Evolutionary conservation across 1,140 invertebrate species (phyloP), one percentile per base, ranked within the genome.

Genomic region (Stenopsyche tienmushanensis): DNA sequence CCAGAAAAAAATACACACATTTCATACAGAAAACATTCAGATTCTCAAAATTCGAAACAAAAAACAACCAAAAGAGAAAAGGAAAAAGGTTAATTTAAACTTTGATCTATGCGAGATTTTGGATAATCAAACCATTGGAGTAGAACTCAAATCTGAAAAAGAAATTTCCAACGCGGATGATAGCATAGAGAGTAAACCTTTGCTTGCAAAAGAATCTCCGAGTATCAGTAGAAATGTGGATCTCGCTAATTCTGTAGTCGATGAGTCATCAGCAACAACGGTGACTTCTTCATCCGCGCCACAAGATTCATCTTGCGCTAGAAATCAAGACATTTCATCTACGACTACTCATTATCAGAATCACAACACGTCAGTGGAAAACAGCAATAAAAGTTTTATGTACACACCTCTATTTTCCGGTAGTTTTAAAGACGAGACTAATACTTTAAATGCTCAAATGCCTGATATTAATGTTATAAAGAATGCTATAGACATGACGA

Each of bases 41-140:
- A 82, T 83, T 50, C 66, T 85, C 26, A 83, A 84, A 67, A 83
- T 83, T 9, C 77, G 83, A 54, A 85, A 85, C 52, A 85, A 83
- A 54, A 85, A 85, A 66, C 77, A 67, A 47, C 70, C 77, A 1
- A 81, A 81, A 65, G 80, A 80, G 45, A 80, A 81, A 69, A 74
- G 80, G 49, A 81, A 81, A 73, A 81, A 81, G 69, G 80, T 81
- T 1, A 81, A 81, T 64, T 69, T 81, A 8, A 81, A 80, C 64
- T 81, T 81, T 50, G 80, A 81, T 68, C 73, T 81, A 8, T 79
- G 78, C 67, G n/a, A n/a, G n/a, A 80, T 81, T 74, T 76, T 80
- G n/a, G 78, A 78, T 39, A 78, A 81, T 72, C 80, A 78, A 66
- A 80, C 69, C 8, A 62, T 81, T 71, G 80, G 79, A 71, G 76